These are phyloP conservation scores for Urosaurus nigricauda DNA, from an alignment of 2,797 vertebrate species.

Conservation along the genomic window DNA sequence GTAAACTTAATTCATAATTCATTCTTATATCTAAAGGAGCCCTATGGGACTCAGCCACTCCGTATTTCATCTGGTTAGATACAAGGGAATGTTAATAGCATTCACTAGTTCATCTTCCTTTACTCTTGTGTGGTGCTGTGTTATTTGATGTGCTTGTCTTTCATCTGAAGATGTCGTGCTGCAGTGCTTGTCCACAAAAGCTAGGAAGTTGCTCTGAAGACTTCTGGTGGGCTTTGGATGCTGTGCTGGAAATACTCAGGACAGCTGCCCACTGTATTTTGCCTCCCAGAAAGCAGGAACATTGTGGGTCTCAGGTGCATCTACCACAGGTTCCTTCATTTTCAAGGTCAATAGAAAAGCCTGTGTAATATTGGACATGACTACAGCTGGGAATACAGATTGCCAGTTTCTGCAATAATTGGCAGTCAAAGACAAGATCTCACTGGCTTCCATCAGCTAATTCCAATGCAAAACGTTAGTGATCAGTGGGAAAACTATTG, in stretches of 20 bases:
- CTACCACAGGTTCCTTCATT: neutral
- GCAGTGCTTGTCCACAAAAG: neutral
- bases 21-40: neutral
- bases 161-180: neutral
- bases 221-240: neutral
- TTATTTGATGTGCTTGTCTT: neutral
- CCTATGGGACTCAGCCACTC: neutral
- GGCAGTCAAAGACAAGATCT: constrained; percentile 7
- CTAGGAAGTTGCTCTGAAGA: neutral
- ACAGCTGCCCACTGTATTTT: neutral
- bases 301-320: neutral
- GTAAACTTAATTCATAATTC: neutral
- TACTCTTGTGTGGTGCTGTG: neutral
- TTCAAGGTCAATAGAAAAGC: constrained; percentile 14
- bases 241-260: neutral
- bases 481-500: constrained; percentile 21
- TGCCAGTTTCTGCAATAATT: constrained; percentile 12
- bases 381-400: neutral
- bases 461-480: neutral
- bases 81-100: neutral
- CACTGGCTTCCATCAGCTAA: neutral
- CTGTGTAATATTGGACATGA: neutral
- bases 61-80: neutral
- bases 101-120: neutral
- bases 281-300: neutral